Conservation (phyloP, 1,140 invertebrate genomes). For the Drosophila gunungcola region DNA sequence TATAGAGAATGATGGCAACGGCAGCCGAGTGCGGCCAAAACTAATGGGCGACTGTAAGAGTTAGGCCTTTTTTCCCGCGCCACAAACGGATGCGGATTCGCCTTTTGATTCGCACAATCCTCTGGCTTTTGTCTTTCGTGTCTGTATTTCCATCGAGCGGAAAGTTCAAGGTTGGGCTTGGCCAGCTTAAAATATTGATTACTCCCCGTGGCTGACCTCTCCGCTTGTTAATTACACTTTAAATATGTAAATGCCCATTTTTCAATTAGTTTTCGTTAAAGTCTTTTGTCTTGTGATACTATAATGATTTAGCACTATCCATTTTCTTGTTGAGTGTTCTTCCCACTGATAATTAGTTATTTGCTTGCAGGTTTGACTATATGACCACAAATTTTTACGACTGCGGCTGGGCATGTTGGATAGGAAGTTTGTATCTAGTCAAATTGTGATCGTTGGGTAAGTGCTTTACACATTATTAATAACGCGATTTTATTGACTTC, state of each 20-base stretch:
- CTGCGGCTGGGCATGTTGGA: neutral
- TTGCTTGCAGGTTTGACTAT: slow-evolving; percentile 7
- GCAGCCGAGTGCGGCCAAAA: slow-evolving; percentile 63
- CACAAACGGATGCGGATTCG: slow-evolving; percentile 44
- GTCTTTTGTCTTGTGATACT: slow-evolving; percentile 42
- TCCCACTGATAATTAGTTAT: slow-evolving; percentile 20
- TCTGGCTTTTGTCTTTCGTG: slow-evolving; percentile 17
- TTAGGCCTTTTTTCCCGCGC: slow-evolving; percentile 51
- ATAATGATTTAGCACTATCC: slow-evolving; percentile 49
- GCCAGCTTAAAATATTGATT: slow-evolving; percentile 72
- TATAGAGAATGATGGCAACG: slow-evolving; percentile 77
- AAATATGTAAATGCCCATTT: slow-evolving; percentile 76
- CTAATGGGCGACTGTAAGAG: slow-evolving; percentile 53
- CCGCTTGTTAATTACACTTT: slow-evolving; percentile 66
- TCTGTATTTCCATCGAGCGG: slow-evolving; percentile 15
- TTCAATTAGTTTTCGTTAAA: slow-evolving; percentile 73
- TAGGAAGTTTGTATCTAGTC: slow-evolving; percentile 18
- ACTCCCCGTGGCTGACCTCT: slow-evolving; percentile 44
- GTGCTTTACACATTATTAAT: slow-evolving; percentile 44
- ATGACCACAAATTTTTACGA: slow-evolving; percentile 17
- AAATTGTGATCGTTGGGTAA: slow-evolving; percentile 20
- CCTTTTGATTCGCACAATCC: slow-evolving; percentile 62
- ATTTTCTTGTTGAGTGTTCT: slow-evolving; percentile 21
- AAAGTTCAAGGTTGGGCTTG: slow-evolving; percentile 67
- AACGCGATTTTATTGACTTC: slow-evolving; percentile 32